Percentiles rank a stretch among this genome's conserved stretches.
Conservation (phyloP, 2,888 invertebrate genomes). For the Sepioteuthis lessoniana region DNA sequence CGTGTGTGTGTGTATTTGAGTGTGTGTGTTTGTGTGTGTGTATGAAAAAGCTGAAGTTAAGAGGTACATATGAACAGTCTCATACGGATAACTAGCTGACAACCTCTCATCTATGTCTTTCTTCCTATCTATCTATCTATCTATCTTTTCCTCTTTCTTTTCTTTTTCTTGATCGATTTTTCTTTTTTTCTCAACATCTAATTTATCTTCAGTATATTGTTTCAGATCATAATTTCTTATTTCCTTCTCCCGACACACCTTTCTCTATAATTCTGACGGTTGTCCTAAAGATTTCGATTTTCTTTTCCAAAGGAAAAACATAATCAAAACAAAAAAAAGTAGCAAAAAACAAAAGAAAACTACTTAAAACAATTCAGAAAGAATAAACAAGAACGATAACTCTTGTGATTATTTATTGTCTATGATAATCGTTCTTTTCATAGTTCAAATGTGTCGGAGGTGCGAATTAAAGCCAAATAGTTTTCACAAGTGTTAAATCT, state of each 20-base stretch:
- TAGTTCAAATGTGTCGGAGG: neutral
- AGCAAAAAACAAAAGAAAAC: too few relatives aligned
- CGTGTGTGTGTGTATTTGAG: neutral
- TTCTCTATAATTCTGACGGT: too few relatives aligned
- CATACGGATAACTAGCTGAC: too few relatives aligned
- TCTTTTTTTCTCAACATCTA: too few relatives aligned
- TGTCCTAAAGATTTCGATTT: too few relatives aligned
- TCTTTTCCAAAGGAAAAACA: too few relatives aligned
- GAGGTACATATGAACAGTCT: neutral
- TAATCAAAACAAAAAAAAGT: too few relatives aligned
- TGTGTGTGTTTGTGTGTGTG: neutral
- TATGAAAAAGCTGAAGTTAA: too few relatives aligned
- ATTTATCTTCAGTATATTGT: too few relatives aligned
- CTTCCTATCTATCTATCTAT: neutral
- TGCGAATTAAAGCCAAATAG: neutral
- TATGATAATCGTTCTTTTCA: neutral
- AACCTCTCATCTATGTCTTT: neutral
- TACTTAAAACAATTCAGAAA: too few relatives aligned
- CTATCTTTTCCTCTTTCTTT: neutral
- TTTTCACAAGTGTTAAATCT: neutral
- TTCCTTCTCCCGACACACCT: too few relatives aligned
- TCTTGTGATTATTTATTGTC: neutral
- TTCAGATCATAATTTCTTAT: too few relatives aligned
- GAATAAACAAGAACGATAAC: neutral
- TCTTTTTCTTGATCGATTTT: neutral